phyloP scores from a whole-genome alignment of 1,140 invertebrate species.

The Drosophila nigromelanica region DNA sequence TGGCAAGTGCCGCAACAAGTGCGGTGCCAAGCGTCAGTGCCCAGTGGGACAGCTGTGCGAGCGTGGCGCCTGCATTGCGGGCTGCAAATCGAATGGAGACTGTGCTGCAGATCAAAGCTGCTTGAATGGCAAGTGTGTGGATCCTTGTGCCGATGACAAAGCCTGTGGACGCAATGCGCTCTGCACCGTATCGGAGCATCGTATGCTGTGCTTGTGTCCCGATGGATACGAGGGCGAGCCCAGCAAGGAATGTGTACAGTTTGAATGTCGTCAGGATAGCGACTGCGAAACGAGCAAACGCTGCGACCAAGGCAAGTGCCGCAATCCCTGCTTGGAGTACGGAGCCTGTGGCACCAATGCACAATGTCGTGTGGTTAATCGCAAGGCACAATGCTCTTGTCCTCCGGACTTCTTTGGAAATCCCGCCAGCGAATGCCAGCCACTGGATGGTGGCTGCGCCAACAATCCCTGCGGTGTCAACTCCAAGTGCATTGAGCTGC shows the following conservation, averaged over 20 bases:
- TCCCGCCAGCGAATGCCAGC: slow-evolving; percentile 89
- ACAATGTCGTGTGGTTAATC: slow-evolving; percentile 91
- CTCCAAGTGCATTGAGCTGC: slow-evolving; percentile 90
- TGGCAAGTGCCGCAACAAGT: slow-evolving; percentile 85
- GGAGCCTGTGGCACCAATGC: slow-evolving; percentile 93
- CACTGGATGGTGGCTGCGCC: slow-evolving; percentile 88
- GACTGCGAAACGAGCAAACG: slow-evolving; percentile 92
- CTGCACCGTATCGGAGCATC: slow-evolving; percentile 90
- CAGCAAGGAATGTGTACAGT: slow-evolving; percentile 88
- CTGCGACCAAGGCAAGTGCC: slow-evolving; percentile 90
- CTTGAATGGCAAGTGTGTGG: slow-evolving; percentile 89
- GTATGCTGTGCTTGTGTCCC: slow-evolving; percentile 93
- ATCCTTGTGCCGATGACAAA: slow-evolving; percentile 88
- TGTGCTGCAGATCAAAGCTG: slow-evolving; percentile 91
- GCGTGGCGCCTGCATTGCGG: slow-evolving; percentile 87
- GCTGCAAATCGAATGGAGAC: slow-evolving; percentile 92
- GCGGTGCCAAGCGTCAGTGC: slow-evolving; percentile 69
- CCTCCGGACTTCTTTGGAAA: slow-evolving; percentile 94
- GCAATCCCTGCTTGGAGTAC: slow-evolving; percentile 91
- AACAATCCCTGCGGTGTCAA: slow-evolving; percentile 93
- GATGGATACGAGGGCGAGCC: slow-evolving; percentile 93
- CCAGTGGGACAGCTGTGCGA: slow-evolving; percentile 86
- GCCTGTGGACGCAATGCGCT: slow-evolving; percentile 91
- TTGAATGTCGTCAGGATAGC: slow-evolving; percentile 90
- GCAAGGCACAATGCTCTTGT: slow-evolving; percentile 92